These are phyloP conservation scores for Pseudorasbora parva DNA, from an alignment of 2,113 vertebrate species.

Conservation along the genomic window DNA sequence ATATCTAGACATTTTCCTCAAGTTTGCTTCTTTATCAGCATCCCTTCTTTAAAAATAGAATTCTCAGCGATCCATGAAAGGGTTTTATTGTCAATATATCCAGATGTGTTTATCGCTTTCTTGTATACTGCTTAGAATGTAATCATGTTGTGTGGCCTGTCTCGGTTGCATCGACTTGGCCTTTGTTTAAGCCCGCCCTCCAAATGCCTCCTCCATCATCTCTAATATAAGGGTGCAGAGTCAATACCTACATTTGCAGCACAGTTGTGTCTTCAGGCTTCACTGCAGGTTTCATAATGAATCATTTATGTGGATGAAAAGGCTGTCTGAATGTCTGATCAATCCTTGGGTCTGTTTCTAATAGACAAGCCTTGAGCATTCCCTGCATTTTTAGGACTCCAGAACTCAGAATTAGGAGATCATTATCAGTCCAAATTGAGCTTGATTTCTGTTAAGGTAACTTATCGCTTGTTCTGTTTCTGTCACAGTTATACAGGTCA, in stretches of 20 bases:
- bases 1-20: background rate
- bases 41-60: background rate
- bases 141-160: background rate
- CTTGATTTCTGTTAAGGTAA: conserved; percentile 12
- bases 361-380: conserved; percentile 20
- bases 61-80: background rate
- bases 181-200: conserved; percentile 42
- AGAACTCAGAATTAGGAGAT: conserved; percentile 14
- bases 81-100: background rate
- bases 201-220: conserved; percentile 5
- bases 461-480: conserved; percentile 49
- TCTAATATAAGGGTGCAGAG: conserved; percentile 32
- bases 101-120: background rate
- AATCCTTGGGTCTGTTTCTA: conserved; percentile 35
- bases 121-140: background rate
- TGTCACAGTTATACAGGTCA: conserved; percentile 80
- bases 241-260: conserved; percentile 54
- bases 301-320: conserved; percentile 57
- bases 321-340: conserved; percentile 32
- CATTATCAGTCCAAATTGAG: background rate
- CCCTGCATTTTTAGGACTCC: conserved; percentile 16
- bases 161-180: background rate
- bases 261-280: conserved; percentile 41
- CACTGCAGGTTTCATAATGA: conserved; percentile 48
- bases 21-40: background rate